Evolutionary conservation across 2,888 invertebrate genomes (phyloP).

Genomic region (Philereme vetulata): DNA sequence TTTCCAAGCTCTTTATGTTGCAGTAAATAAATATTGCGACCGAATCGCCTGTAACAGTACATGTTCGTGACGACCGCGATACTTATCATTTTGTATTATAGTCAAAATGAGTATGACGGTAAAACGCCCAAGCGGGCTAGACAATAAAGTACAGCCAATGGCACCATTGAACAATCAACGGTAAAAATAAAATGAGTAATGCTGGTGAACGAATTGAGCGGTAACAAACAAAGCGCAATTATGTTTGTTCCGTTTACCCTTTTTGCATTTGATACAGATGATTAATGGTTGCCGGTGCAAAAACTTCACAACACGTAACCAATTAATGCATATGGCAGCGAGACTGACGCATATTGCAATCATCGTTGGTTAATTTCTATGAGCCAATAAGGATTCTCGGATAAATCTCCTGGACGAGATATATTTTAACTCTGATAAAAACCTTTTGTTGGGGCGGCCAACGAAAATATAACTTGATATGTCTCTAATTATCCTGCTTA

Average conservation of each 20-base stretch:
- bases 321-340: constrained; percentile 21
- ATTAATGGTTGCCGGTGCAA: constrained; percentile 21
- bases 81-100: constrained; percentile 58
- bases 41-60: constrained; percentile 66
- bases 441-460: too few species aligned
- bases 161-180: constrained; percentile 60
- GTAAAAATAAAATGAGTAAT: constrained; percentile 58
- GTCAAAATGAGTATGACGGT: constrained; percentile 59
- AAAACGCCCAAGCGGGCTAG: constrained; percentile 49
- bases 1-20: constrained; percentile 45
- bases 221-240: constrained; percentile 40
- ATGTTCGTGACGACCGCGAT: constrained; percentile 65
- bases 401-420: too few species aligned
- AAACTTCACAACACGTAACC: constrained; percentile 22
- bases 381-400: too few species aligned
- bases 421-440: too few species aligned
- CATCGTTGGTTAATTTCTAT: background rate
- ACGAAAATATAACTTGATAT: too few species aligned
- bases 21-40: constrained; percentile 58
- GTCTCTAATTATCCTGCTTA: too few species aligned
- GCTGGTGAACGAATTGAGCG: constrained; percentile 50
- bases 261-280: constrained; percentile 25
- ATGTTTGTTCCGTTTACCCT: constrained; percentile 27
- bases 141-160: constrained; percentile 58
- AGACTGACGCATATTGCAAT: constrained; percentile 23